These are phyloP conservation scores for Scomber colias DNA, from an alignment of 2,113 vertebrate species.

Conservation along the genomic window DNA sequence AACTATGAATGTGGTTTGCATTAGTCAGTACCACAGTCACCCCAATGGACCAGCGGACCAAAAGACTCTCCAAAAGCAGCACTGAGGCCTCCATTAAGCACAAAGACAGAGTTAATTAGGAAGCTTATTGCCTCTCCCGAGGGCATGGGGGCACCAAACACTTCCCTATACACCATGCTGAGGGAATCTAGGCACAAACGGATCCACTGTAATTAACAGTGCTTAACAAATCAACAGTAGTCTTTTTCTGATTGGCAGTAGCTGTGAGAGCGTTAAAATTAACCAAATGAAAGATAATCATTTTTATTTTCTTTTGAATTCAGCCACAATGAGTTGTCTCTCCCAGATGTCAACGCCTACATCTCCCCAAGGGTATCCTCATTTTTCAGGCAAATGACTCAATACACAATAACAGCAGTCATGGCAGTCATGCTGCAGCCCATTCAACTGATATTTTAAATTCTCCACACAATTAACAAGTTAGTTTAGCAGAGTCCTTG, in stretches of 20 bases:
- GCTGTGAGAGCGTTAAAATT: conserved; percentile 58
- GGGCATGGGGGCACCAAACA: conserved; percentile 66
- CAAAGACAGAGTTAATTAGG: conserved; percentile 86
- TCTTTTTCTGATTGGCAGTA: conserved; percentile 66
- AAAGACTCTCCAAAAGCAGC: conserved; percentile 73
- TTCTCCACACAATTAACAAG: not conserved
- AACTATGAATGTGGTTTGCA: conserved; percentile 50
- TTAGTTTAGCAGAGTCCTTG: not conserved
- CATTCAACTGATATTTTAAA: conserved; percentile 12
- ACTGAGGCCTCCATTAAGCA: conserved; percentile 79
- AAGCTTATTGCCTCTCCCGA: conserved; percentile 83
- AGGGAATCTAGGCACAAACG: conserved; percentile 62
- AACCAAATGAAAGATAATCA: conserved; percentile 59
- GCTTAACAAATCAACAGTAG: conserved; percentile 71
- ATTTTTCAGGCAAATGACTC: conserved; percentile 37
- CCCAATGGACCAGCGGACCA: conserved; percentile 62
- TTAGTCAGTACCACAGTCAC: conserved; percentile 65
- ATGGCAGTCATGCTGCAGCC: not conserved
- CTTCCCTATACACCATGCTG: conserved; percentile 69
- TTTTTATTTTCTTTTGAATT: conserved; percentile 55
- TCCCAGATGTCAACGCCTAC: conserved; percentile 24
- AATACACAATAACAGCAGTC: conserved; percentile 28
- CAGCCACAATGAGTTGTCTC: conserved; percentile 47
- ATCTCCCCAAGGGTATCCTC: conserved; percentile 24
- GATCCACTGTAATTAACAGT: conserved; percentile 79